Evolutionary conservation across 1,140 invertebrate genomes (phyloP).

Genomic region (Caenorhabditis inopinata): DNA sequence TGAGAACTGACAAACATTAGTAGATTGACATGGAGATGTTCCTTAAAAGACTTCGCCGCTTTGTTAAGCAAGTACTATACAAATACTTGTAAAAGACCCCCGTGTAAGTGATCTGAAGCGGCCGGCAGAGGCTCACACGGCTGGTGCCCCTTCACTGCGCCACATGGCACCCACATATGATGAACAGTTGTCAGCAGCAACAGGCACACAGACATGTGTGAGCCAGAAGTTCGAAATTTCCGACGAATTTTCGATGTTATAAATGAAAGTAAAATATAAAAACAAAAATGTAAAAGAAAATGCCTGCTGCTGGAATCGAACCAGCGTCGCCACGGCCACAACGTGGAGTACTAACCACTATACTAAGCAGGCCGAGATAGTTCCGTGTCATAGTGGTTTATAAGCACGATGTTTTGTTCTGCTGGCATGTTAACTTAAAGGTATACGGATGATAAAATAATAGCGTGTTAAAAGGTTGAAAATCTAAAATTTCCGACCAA

Average conservation of each 20-base stretch:
- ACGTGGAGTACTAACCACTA: constrained; percentile 56
- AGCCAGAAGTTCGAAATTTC: neutral
- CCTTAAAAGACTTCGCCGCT: neutral
- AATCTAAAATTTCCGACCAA: no score
- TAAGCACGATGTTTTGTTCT: neutral
- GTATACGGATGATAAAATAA: no score
- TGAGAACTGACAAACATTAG: neutral
- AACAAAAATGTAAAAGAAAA: neutral
- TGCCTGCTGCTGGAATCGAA: constrained; percentile 49
- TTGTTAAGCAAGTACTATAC: neutral
- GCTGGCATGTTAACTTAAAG: no score
- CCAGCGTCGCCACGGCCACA: constrained; percentile 55
- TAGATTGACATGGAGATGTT: neutral
- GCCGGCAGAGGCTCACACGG: neutral
- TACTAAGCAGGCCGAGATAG: constrained; percentile 41
- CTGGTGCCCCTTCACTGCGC: neutral
- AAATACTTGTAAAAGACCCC: constrained; percentile 1
- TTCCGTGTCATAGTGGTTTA: neutral
- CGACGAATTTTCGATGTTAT: no score
- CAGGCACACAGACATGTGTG: neutral
- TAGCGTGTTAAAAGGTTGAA: no score
- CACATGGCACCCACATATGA: constrained; percentile 24
- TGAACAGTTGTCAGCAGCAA: constrained; percentile 30
- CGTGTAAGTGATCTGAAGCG: neutral
- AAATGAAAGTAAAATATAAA: neutral